phyloP scores from a whole-genome alignment of 2,113 vertebrate species.

The Cervus canadensis region DNA sequence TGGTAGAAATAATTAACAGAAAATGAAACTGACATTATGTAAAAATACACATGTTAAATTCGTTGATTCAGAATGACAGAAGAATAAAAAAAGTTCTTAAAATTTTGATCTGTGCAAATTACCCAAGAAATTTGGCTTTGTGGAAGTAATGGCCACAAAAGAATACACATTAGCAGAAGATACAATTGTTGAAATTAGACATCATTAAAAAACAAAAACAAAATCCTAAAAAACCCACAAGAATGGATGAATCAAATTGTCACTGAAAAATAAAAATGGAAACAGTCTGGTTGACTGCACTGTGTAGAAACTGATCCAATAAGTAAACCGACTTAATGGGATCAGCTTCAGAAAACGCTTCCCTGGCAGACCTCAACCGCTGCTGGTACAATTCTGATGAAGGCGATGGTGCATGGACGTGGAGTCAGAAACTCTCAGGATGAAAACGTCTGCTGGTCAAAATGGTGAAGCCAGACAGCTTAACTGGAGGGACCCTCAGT shows the following conservation, averaged over 20 bases:
- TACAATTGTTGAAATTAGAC: not conserved
- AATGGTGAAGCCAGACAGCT: not conserved
- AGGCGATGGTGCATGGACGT: accelerated
- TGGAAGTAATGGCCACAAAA: not conserved
- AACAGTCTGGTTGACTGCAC: not conserved
- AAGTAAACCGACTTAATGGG: not conserved
- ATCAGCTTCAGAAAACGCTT: not conserved
- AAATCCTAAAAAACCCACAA: not conserved
- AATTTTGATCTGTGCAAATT: not conserved
- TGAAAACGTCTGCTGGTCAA: not conserved
- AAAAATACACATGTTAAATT: not conserved
- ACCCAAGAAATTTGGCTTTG: not conserved
- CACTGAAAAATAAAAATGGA: not conserved
- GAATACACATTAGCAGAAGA: not conserved
- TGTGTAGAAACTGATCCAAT: not conserved
- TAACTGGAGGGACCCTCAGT: accelerated
- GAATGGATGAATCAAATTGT: not conserved
- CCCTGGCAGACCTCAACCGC: not conserved
- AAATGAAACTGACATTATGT: not conserved
- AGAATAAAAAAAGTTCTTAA: not conserved
- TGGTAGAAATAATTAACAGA: not conserved
- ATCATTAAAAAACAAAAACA: not conserved
- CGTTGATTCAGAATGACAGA: not conserved
- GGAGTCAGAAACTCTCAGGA: not conserved
- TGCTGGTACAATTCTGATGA: not conserved